Evolutionary conservation across 2,113 vertebrate species (phyloP).

Genomic region (Gallinago undulata): DNA sequence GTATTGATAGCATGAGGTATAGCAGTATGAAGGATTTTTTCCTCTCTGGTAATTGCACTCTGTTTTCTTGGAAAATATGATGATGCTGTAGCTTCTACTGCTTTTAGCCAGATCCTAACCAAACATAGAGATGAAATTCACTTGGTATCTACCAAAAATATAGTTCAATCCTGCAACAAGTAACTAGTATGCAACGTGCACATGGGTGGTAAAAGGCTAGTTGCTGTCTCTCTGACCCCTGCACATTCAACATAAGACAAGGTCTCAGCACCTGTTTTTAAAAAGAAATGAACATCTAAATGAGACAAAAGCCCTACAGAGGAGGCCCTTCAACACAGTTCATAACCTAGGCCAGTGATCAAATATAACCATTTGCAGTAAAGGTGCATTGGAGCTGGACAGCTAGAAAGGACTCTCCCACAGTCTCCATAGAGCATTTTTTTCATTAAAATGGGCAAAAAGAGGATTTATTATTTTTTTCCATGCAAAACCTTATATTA

Average conservation of each 20-base stretch:
- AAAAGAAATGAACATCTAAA: not conserved
- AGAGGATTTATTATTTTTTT: not conserved
- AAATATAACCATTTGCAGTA: not conserved
- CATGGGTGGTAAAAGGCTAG: not conserved
- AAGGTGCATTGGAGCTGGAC: not conserved
- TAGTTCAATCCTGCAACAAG: not conserved
- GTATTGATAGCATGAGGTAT: rapidly evolving
- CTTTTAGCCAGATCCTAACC: not conserved
- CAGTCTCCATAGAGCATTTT: not conserved
- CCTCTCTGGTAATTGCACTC: not conserved
- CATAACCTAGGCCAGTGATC: not conserved
- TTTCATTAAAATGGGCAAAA: not conserved
- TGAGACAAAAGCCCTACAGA: not conserved
- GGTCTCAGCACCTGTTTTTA: not conserved
- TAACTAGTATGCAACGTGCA: rapidly evolving
- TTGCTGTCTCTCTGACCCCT: not conserved
- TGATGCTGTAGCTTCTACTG: not conserved
- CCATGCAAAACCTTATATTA: not conserved
- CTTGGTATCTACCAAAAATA: not conserved
- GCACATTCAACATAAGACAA: not conserved
- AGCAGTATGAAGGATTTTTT: not conserved
- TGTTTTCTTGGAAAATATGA: not conserved
- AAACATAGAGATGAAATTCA: not conserved
- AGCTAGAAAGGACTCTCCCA: not conserved
- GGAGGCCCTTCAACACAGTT: not conserved